These are phyloP conservation scores for Cheilosia scutellata DNA, from an alignment of 2,888 invertebrate species.

Conservation along the genomic window DNA sequence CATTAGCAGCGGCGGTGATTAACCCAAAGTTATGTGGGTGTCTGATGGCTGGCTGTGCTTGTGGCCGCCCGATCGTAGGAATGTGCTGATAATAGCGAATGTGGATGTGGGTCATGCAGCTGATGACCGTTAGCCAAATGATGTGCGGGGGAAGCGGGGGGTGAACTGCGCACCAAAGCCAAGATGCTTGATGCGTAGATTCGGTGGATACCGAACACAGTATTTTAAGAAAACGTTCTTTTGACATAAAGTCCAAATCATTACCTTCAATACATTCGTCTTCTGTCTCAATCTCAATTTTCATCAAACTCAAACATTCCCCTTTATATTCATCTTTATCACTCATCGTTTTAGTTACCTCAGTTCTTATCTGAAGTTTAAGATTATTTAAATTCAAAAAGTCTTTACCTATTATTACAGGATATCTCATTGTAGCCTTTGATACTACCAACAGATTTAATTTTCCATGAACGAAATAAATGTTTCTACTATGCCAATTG, in stretches of 20 bases:
- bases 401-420: not conserved
- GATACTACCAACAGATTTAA: not conserved
- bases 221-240: not conserved
- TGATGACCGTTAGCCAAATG: no score
- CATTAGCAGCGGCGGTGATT: no score
- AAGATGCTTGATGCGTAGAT: no score
- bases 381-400: not conserved
- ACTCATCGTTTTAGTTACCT: not conserved
- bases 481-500: not conserved
- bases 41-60: no score
- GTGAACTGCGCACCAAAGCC: no score
- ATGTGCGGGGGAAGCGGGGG: no score
- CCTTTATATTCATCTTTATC: not conserved
- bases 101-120: no score
- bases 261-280: not conserved
- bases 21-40: no score
- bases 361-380: not conserved
- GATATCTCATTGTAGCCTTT: slow-evolving; percentile 1
- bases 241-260: not conserved
- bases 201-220: no score
- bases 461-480: not conserved
- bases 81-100: no score
- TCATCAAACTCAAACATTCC: not conserved
- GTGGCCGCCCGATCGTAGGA: no score
- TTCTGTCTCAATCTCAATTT: not conserved